These are phyloP conservation scores for Euschistus heros DNA, from an alignment of 1,140 invertebrate species.

Conservation along the genomic window DNA sequence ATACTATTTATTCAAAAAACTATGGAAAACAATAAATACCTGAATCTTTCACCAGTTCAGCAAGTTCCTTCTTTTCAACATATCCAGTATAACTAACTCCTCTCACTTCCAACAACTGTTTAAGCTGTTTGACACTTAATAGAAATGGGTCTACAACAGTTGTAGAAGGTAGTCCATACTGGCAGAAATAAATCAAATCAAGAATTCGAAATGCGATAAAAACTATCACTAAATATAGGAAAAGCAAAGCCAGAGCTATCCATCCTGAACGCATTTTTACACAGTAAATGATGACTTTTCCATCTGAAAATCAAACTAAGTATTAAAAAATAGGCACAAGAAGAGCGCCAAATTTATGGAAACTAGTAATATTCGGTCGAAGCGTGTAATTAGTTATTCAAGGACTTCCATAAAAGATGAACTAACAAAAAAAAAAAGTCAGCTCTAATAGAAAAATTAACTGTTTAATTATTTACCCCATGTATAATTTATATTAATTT, in stretches of 20 bases:
- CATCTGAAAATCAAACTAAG: background rate
- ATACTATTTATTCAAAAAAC: background rate
- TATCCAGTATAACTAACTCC: constrained; percentile 41
- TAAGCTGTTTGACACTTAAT: constrained; percentile 41
- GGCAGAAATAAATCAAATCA: constrained; percentile 32
- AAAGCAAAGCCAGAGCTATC: constrained; percentile 26
- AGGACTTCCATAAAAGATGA: background rate
- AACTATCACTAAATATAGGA: constrained; percentile 30
- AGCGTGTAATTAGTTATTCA: background rate
- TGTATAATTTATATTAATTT: background rate
- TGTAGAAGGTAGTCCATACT: constrained; percentile 29
- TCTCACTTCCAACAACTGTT: constrained; percentile 40
- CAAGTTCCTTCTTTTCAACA: constrained; percentile 42
- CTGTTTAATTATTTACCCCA: background rate
- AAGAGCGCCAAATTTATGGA: too few species aligned
- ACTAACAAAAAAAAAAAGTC: background rate
- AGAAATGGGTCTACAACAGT: constrained; percentile 39
- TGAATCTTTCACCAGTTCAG: constrained; percentile 37
- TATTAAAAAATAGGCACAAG: background rate
- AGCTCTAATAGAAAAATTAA: background rate
- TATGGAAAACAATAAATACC: constrained; percentile 32
- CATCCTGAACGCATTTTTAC: constrained; percentile 24
- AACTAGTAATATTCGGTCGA: background rate
- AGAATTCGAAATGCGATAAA: constrained; percentile 30
- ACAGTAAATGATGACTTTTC: background rate